Base-by-base conservation (phyloP, 2,797 vertebrate species). In the Picus viridis region DNA sequence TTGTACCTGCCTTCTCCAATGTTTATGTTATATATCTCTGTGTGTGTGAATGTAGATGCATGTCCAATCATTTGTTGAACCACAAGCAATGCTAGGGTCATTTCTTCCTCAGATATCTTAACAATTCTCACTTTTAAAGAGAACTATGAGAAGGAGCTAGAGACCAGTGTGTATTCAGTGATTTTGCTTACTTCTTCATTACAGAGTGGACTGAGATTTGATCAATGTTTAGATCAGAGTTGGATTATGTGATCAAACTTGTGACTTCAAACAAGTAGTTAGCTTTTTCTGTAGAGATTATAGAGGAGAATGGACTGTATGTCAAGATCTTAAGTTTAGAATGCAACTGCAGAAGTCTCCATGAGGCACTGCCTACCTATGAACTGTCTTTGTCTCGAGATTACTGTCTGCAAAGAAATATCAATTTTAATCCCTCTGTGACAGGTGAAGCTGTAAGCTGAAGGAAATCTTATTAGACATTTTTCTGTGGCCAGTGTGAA, bases 11-110 rank as follows among this genome's bases (percentile, higher is more conserved):
- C 9, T 78, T 79, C 39, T 83, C 67, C 26, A 16, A 7, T 19
- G 5, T 56, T 64, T 24, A 2, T 2, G 5, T 5, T 24, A 2
- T 2, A 4, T 4, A 1, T 36, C 11, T 49, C 2, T 6, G 2
- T n/a, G 14, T 69, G 13, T 1, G 0, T 34, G 6, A 72, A 34
- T 8, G 22, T 1, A 53, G 47, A 56, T 22, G 8, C 7, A 24
- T 13, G 17, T 41, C 34, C 30, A 83, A 12, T 0, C 4, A 19
- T 47, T 86, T 47, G 1, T 34, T 83, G 15, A 10, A 15, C 10
- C 29, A 51, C 17, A 27, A 51, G 7, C 4, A 7, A 4, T 29
- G 9, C 1, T 30, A 16, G 3, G 12, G 47, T 51, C 12, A 12
- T 64, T 81, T 65, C 16, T 75, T 68, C 26, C 12, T 78, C 32